phyloP scores from a whole-genome alignment of 2,797 vertebrate species.

The Labroides dimidiatus region DNA sequence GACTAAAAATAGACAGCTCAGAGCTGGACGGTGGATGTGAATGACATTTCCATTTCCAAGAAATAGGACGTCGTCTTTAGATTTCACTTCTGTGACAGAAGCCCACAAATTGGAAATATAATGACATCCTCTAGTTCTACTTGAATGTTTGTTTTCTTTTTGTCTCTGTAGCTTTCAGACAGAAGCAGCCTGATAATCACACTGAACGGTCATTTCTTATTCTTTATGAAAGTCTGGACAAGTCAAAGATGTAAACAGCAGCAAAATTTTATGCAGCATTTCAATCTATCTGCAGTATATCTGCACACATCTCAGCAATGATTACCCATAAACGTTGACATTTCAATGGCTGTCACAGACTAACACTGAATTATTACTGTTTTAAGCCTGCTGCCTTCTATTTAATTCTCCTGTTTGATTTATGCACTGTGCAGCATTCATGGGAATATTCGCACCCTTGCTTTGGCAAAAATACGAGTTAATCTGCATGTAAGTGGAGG shows the following conservation, averaged over 20 bases:
- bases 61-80: slow-evolving; percentile 50
- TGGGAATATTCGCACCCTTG: slow-evolving; percentile 2
- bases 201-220: slow-evolving; percentile 17
- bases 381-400: neutral
- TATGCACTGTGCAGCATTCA: slow-evolving; percentile 13
- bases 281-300: neutral
- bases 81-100: slow-evolving; percentile 46
- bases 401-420: neutral
- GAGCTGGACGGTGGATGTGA: slow-evolving; percentile 62
- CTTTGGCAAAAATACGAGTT: slow-evolving; percentile 30
- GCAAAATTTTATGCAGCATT: slow-evolving; percentile 4
- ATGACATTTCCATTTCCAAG: slow-evolving; percentile 71
- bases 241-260: slow-evolving; percentile 8
- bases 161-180: slow-evolving; percentile 15
- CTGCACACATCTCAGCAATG: neutral
- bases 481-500: slow-evolving; percentile 43
- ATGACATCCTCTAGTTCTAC: slow-evolving; percentile 34
- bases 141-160: slow-evolving; percentile 16
- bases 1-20: slow-evolving; percentile 71
- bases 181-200: neutral
- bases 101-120: slow-evolving; percentile 44
- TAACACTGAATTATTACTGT: neutral
- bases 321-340: neutral
- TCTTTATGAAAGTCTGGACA: slow-evolving; percentile 2
- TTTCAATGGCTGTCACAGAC: neutral